phyloP scores from a whole-genome alignment of 2,888 invertebrate species.

The Synergus umbraculus region DNA sequence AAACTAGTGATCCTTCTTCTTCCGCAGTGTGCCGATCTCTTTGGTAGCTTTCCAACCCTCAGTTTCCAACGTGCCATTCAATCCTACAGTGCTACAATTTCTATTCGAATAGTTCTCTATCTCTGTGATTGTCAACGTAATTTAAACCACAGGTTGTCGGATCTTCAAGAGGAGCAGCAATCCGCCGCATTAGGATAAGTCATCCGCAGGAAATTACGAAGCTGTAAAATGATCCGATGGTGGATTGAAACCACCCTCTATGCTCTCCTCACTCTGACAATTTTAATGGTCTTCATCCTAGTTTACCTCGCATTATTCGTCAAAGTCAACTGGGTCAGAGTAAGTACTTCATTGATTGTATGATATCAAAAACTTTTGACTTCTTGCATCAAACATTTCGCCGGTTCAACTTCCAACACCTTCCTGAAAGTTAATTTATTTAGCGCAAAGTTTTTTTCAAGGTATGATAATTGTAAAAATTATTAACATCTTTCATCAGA shows the following conservation, averaged over 20 bases:
- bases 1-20: not conserved
- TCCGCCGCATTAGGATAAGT: constrained; percentile 11
- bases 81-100: not conserved
- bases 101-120: not conserved
- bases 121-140: not conserved
- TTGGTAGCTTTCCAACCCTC: not conserved
- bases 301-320: constrained; percentile 68
- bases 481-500: no score
- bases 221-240: constrained; percentile 24
- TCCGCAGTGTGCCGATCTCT: not conserved
- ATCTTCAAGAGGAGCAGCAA: constrained; percentile 11
- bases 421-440: not conserved
- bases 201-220: not conserved
- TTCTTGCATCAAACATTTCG: not conserved
- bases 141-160: not conserved
- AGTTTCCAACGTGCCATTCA: not conserved
- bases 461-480: no score
- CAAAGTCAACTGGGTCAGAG: constrained; percentile 71
- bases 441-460: no score
- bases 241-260: constrained; percentile 39
- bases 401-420: not conserved
- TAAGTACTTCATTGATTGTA: constrained; percentile 56
- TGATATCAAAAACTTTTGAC: not conserved
- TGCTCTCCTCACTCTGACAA: constrained; percentile 42
- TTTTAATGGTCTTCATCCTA: constrained; percentile 53